Conservation (phyloP, 2,797 vertebrate species). For the Spinus olivaceus region DNA sequence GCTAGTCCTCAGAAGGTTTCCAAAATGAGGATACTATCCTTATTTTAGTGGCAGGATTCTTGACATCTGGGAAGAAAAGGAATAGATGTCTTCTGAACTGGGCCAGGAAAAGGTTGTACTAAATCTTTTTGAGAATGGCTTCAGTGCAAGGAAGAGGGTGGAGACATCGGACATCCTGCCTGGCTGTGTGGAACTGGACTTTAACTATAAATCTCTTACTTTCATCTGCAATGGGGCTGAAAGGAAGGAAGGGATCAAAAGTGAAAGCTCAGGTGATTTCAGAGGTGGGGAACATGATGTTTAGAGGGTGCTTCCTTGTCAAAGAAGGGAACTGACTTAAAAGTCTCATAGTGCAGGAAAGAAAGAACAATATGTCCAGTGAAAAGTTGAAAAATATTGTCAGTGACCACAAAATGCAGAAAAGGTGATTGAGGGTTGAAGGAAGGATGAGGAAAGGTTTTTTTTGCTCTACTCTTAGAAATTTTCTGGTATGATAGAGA, state of each 20-base stretch:
- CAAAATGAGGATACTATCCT: background rate
- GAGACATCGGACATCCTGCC: background rate
- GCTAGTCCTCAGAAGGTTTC: background rate
- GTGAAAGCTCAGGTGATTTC: background rate
- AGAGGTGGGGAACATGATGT: background rate
- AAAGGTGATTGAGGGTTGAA: background rate
- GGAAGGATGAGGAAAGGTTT: background rate
- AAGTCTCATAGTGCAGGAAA: background rate
- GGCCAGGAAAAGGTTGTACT: background rate
- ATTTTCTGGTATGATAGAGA: background rate
- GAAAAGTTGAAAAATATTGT: background rate
- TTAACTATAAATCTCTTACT: background rate
- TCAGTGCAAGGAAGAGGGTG: conserved; percentile 31
- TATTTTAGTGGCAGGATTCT: background rate
- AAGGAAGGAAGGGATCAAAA: conserved; percentile 5
- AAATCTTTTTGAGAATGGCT: conserved; percentile 11
- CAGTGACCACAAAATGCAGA: background rate
- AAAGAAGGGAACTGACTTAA: background rate
- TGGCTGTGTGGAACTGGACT: background rate
- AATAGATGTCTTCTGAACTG: background rate
- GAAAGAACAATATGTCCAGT: background rate
- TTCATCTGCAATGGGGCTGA: background rate
- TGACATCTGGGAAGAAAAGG: background rate
- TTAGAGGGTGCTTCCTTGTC: accelerated
- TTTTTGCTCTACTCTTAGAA: background rate